Evolutionary conservation across 2,797 vertebrate genomes (phyloP).

Genomic region (Morelia viridis): DNA sequence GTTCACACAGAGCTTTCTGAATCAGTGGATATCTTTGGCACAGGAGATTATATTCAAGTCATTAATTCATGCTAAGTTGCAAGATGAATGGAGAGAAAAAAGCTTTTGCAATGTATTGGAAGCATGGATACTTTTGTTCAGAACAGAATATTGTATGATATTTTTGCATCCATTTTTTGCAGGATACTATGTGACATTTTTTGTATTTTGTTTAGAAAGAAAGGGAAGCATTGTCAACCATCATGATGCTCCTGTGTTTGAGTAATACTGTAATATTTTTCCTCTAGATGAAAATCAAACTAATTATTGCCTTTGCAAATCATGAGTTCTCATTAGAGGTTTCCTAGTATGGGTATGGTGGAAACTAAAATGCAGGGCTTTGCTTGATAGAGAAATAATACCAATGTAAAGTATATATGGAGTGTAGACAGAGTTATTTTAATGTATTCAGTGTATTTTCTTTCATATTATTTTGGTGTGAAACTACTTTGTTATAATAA

Average conservation of each 20-base stretch:
- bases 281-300: neutral
- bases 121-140: neutral
- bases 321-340: neutral
- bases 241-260: neutral
- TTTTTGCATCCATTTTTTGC: neutral
- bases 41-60: neutral
- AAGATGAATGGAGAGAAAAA: neutral
- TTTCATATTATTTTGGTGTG: neutral
- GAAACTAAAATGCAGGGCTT: neutral
- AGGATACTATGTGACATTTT: neutral
- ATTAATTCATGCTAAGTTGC: neutral
- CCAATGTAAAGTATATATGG: conserved; percentile 1
- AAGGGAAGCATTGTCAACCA: neutral
- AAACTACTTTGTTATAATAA: neutral
- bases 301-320: conserved; percentile 12
- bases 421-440: neutral
- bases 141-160: neutral
- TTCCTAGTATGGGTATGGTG: neutral
- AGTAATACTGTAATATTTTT: neutral
- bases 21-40: too few relatives aligned
- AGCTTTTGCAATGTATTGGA: neutral
- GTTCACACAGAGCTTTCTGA: neutral
- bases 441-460: neutral
- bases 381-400: neutral
- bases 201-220: neutral